Evolutionary conservation across 2,888 invertebrate species (phyloP).

Genomic region (Uropetala carovei): DNA sequence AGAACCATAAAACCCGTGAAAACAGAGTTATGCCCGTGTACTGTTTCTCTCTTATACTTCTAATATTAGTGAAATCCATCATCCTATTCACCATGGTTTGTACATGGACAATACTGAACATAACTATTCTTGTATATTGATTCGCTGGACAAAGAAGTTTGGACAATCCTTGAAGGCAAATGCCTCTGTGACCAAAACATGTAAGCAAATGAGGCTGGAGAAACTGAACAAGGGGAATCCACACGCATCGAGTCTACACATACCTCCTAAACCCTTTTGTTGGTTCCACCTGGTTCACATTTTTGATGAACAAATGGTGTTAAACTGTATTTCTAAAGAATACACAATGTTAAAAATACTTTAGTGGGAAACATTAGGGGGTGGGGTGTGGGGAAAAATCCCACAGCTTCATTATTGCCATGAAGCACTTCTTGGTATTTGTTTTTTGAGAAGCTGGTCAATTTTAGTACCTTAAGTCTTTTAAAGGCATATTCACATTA

Average conservation of each 20-base stretch:
- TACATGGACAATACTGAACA: constrained; percentile 64
- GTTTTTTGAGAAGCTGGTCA: constrained; percentile 50
- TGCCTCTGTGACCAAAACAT: constrained; percentile 59
- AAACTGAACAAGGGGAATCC: constrained; percentile 59
- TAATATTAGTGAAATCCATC: constrained; percentile 59
- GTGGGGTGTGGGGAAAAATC: constrained; percentile 56
- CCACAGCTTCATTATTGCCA: constrained; percentile 57
- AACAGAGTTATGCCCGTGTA: constrained; percentile 64
- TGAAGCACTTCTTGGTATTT: constrained; percentile 62
- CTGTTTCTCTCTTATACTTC: constrained; percentile 50
- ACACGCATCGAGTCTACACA: constrained; percentile 53
- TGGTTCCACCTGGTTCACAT: constrained; percentile 52
- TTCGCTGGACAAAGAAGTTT: constrained; percentile 63
- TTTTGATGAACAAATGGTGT: constrained; percentile 57
- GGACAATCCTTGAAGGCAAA: constrained; percentile 58
- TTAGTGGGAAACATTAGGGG: constrained; percentile 57
- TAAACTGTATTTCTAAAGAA: constrained; percentile 60
- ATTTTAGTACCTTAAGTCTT: constrained; percentile 63
- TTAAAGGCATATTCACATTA: constrained; percentile 61
- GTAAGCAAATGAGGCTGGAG: constrained; percentile 63
- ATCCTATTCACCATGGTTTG: constrained; percentile 63
- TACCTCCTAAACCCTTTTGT: constrained; percentile 45
- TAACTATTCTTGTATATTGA: constrained; percentile 59
- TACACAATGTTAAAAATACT: constrained; percentile 64
- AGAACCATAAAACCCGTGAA: constrained; percentile 64